Conservation (phyloP, 2,797 vertebrate genomes). For the Astyanax mexicanus region DNA sequence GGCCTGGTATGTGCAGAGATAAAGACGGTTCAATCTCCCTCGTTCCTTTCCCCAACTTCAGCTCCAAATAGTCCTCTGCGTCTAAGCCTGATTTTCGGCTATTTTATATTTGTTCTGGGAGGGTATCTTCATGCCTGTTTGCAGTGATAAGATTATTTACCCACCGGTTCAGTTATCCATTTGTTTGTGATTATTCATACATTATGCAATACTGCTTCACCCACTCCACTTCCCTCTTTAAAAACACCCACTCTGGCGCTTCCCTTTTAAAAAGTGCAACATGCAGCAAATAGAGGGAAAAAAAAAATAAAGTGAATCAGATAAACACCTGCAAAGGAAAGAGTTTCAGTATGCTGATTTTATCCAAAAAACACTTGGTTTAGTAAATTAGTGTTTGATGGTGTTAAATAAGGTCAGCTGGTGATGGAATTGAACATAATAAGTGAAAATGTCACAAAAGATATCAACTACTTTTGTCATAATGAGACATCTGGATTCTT, state of each 20-base stretch:
- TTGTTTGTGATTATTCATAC: conserved; percentile 72
- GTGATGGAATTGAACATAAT: no score
- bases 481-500: no score
- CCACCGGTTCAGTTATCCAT: conserved; percentile 60
- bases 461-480: no score
- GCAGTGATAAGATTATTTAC: conserved; percentile 75
- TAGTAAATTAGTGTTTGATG: no score
- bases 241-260: conserved; percentile 38
- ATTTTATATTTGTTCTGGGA: conserved; percentile 41
- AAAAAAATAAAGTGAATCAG: conserved; percentile 53
- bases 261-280: conserved; percentile 9
- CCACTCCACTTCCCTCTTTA: conserved; percentile 57
- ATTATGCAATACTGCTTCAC: conserved; percentile 60
- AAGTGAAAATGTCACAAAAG: no score
- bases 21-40: conserved; percentile 69
- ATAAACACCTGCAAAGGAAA: conserved; percentile 59
- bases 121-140: conserved; percentile 70
- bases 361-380: conserved; percentile 62
- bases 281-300: conserved; percentile 52
- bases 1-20: conserved; percentile 67
- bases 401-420: no score
- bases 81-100: conserved; percentile 65
- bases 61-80: conserved; percentile 76
- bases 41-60: conserved; percentile 70
- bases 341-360: conserved; percentile 55